Evolutionary conservation across 2,113 vertebrate genomes (phyloP), one percentile per base, ranked within the genome.

Genomic region (Ptychochromis oligacanthus): DNA sequence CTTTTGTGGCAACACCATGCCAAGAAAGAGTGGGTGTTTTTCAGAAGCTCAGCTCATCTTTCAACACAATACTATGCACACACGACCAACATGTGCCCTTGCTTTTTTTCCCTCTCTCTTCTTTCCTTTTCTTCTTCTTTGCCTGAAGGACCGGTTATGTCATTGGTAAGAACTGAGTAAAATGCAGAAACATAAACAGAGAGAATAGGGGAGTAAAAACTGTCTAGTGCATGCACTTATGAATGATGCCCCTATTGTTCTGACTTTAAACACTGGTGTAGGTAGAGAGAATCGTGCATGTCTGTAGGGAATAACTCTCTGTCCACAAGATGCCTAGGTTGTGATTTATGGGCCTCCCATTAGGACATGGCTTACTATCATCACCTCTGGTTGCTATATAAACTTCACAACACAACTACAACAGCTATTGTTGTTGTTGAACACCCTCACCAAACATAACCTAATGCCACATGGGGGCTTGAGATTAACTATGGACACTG

Each of bases 361-460:
- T 58, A 81, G 85, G 91, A 81, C 79, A 87, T 61, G 75, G 70
- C 67, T 84, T 85, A 87, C 86, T 85, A 87, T 91, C 86, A 91
- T 86, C 88, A 88, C 89, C 87, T 91, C 75, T 82, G 72, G 89
- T 89, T 87, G 84, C 83, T 83, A 83, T 89, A 92, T 85, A 89
- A 89, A 93, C 86, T 89, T 88, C 84, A 88, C 79, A 91, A 89
- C 89, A 91, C 88, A 91, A 91, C 93, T 93, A 91, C 88, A 88
- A 80, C 54, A 81, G 34, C 87, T 84, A 91, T 92, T 93, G 91
- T 87, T 93, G 91, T 87, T 91, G 88, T 89, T 84, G 56, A 91
- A 77, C 17, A 64, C 64, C 64, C 57, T 83, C 13, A 14, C 46
- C n/a, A 65, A 89, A 81, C 79, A 80, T 86, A 83, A 87, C 90